Base-by-base conservation (phyloP, 2,797 vertebrate species). In the Parambassis ranga region DNA sequence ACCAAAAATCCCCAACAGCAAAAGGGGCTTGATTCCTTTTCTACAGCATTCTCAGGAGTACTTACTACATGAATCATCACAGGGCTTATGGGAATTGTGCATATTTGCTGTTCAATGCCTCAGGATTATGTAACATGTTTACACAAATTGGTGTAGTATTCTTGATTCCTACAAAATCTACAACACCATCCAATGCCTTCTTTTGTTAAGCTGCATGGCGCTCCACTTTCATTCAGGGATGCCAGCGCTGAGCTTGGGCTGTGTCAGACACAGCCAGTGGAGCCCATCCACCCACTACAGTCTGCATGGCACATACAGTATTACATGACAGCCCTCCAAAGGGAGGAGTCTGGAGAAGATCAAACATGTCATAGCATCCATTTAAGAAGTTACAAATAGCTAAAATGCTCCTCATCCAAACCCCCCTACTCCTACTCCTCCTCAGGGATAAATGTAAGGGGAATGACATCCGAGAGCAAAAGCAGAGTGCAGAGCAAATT, bases 91-190 rank as follows among this genome's bases (percentile, higher is more conserved):
- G 41, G 37, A 58, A 52, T 41, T 24, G 38, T 51, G 22, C 41
- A 58, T 30, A 19, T n/a, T n/a, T 28, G 43, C 24, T 62, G 26
- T 49, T 65, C 10, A 61, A 14, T 23, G 26, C 33, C 51, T 47
- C 33, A 64, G 62, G 19, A 58, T 90, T 87, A 86, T 81, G 76
- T 77, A 89, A 86, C 47, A 73, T 71, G 50, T 81, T 86, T 74
- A 73, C 53, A 83, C 46, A 28, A 53, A 67, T 84, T 24, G 55
- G 18, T 67, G 43, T 42, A 62, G 63, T 69, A 36, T 55, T 70
- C 58, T 71, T 39, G 22, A 65, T 65, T 70, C 37, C 57, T 46
- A 57, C 59, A 73, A 73, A 75, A 71, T 23, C 19, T 50, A 60
- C 43, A 56, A 49, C 58, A n/a, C 77, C 62, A 58, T 66, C 64